Evolutionary conservation across 2,113 vertebrate genomes (phyloP), one percentile per base, ranked within the genome.

Genomic region (Gila orcuttii): DNA sequence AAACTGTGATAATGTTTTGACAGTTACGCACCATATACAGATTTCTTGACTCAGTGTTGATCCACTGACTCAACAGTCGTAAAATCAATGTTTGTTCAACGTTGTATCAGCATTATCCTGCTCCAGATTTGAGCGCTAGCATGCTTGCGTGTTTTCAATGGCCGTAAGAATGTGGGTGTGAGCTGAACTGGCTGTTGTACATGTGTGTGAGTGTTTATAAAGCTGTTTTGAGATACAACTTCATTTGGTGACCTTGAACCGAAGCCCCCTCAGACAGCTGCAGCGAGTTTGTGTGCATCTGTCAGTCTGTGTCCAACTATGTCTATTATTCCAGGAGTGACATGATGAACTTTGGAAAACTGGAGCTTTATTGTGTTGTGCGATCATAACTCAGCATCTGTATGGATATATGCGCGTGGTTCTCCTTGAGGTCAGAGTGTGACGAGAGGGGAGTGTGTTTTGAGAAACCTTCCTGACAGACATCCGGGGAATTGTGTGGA

Each of bases 381-480:
- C 62, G 69, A n/a, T 82, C 80, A 69, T 82, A 82, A 82, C 45
- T 82, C 28, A 69, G 80, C 62, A 69, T 82, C 62, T 23, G 25
- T 82, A 52, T 31, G 19, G 79, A 82, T 82, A 28, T 36, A 31
- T 66, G 42, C 15, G 3, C 66, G 1, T n/a, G 19, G 47, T 42
- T 57, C 66, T 81, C 60, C 66, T 36, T 52, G 25, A 82, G 85
- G 86, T 92, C 90, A 90, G 69, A 77, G 36, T 83, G 85, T 91
- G 89, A 88, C 89, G 86, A 92, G 87, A 84, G 45, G 83, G 87
- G 90, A 92, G 87, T 82, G 66, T 89, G 90, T 90, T 84, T 64
- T 84, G 36, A 85, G 73, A 87, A 87, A 87, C 86, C 88, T 89
- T 89, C 74, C 88, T 87, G 74, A 85, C 83, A 87, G 86, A 87